Base-by-base conservation (phyloP, 2,888 invertebrate species). In the Sinelater perroti region DNA sequence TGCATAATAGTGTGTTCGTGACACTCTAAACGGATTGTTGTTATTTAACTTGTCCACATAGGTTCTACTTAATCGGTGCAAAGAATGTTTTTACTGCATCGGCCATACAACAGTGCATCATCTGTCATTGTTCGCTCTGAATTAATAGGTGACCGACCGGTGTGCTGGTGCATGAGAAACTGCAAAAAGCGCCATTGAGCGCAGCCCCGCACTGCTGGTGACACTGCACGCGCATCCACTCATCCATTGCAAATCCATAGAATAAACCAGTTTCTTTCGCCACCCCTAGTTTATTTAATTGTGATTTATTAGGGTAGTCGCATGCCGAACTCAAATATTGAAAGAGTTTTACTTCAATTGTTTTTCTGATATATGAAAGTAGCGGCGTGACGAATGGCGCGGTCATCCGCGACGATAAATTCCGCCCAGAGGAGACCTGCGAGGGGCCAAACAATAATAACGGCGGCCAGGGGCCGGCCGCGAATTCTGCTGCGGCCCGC, bases 201-300 rank as follows among this genome's bases (percentile, higher is more conserved):
- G 30, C 35, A 56, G 38, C 53, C 49, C 54, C 26, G 24, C 42
- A 18, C 52, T 63, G 64, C 45, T 56, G 52, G 64, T 66, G 66
- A 66, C 66, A 66, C 46, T 58, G 65, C 67, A 64, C 65, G 65
- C 65, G 63, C 56, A 61, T 50, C 59, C 60, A 65, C 65, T 67
- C 66, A 59, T 60, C 64, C 61, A 57, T 65, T 46, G 56, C 56
- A 57, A 60, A 65, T 63, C 62, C 57, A 63, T 63, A 66, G 62
- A 60, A 62, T 59, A 63, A 63, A 63, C 63, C 63, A 59, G 63
- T 63, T 61, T 47, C 59, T 54, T 54, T 56, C 60, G 42, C 49
- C 49, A 45, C 45, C 59, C 54, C 56, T 50, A 49, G 51, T 59
- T 58, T 58, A 61, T 63, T 56, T 63, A 63, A 61, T 63, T 63